Base-by-base conservation (phyloP, 2,888 invertebrate genomes). In the Drepanosiphum platanoidis region DNA sequence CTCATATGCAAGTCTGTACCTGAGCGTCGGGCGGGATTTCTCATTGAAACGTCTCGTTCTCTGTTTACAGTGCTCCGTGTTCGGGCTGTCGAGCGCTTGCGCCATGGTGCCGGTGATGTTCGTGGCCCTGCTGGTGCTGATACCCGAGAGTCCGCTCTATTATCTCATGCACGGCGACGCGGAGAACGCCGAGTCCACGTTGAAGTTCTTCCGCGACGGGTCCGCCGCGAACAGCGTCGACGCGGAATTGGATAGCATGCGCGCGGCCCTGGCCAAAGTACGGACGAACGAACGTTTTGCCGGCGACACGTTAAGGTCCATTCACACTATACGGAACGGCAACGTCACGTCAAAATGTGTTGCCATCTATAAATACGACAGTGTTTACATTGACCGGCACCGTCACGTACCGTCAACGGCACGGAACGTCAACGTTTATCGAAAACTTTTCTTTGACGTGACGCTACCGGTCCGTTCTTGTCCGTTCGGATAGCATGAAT, bases 101-200 rank as follows among this genome's bases (percentile, higher is more conserved):
- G 92, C 92, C 0, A 87, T 92, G 0, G 90, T 94, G 4, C 94
- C 96, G 0, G 88, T 95, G 0, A 88, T 95, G 7, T 94, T 95
- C 88, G 93, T 93, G 0, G 88, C 91, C 0, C 90, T 94, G 2
- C 95, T 96, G 90, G 92, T 94, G 88, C 94, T 95, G 88, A 94
- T 97, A 93, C 97, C 97, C 0, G 97, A 97, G 90, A 93, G 95
- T 7, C 97, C 97, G 0, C 92, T 93, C 46, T 95, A 92, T 89
- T 91, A 93, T 87, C 91, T 95, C 87, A 91, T 92, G 71, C 94
- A 93, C 88, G 92, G 86, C 27, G 86, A 86, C 8, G 52, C 80
- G 8, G 84, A 87, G 22, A 30, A 87, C 78, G 97, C 97, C 0
- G 90, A 92, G 7, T 91, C 92, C 71, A 92, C 96, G 0, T 90